Percentiles rank a stretch among this genome's conserved stretches.
These are phyloP conservation scores for Orestias chungarensis DNA, from an alignment of 2,797 vertebrate genomes.

Conservation along the genomic window DNA sequence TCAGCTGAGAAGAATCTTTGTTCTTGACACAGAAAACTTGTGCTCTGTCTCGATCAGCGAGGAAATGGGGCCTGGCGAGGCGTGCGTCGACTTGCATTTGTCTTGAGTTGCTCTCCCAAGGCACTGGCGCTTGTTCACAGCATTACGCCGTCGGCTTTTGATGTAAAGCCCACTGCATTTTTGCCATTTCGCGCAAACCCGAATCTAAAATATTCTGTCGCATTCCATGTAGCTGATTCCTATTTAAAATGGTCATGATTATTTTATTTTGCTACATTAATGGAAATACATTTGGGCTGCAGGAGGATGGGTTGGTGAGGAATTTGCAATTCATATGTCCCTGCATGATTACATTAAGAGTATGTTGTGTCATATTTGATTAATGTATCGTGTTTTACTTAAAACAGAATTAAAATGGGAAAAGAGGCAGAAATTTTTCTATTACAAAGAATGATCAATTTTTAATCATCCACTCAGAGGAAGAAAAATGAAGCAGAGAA, in stretches of 20 bases:
- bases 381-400: slow-evolving; percentile 95
- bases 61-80: slow-evolving; percentile 69
- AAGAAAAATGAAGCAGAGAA: slow-evolving; percentile 72
- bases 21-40: slow-evolving; percentile 78
- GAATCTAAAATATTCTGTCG: slow-evolving; percentile 78
- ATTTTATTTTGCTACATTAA: slow-evolving; percentile 93
- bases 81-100: slow-evolving; percentile 71
- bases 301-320: slow-evolving; percentile 57
- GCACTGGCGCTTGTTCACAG: slow-evolving; percentile 56
- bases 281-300: slow-evolving; percentile 87
- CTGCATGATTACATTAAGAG: slow-evolving; percentile 96
- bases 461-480: slow-evolving; percentile 87
- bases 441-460: slow-evolving; percentile 90
- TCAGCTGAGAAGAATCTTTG: slow-evolving; percentile 70
- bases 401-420: slow-evolving; percentile 92
- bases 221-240: slow-evolving; percentile 80
- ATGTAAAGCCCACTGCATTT: slow-evolving; percentile 71
- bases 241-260: slow-evolving; percentile 93
- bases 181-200: slow-evolving; percentile 71
- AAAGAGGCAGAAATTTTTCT: slow-evolving; percentile 93
- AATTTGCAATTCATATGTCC: slow-evolving; percentile 99
- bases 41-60: slow-evolving; percentile 74
- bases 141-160: slow-evolving; percentile 60
- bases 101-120: slow-evolving; percentile 61
- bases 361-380: slow-evolving; percentile 97